Base-by-base conservation (phyloP, 2,888 invertebrate species). In the Alcis repandata region DNA sequence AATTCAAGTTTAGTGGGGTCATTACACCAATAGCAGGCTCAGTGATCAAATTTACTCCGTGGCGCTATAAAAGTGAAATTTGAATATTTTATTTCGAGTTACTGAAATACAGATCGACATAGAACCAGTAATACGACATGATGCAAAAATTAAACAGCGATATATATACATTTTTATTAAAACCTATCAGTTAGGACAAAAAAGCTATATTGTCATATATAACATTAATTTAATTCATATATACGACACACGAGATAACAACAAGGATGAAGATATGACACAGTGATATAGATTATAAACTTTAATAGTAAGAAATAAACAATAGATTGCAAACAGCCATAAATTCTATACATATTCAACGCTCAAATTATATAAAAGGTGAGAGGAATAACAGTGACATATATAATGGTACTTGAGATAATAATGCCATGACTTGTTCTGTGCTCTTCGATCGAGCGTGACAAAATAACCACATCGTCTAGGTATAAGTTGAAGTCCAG, bases 121-220 rank as follows among this genome's bases (percentile, higher is more conserved):
- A 74, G 73, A 79, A 78, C 77, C 75, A 78, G 76, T 79, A 80
- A 81, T 80, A 85, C 78, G 85, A 82, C 80, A 84, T 74, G 79
- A 76, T 74, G 78, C 76, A 76, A 73, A 79, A 81, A 80, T 72
- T 76, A 78, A 80, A 74, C 78, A 68, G 75, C 73, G 76, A 85
- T 85, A 85, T 84, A 85, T 84, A 86, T 86, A 85, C 82, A 86
- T 74, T 77, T 74, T 76, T 76, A 80, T 77, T 62, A 75, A 73
- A 76, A 72, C 75, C 69, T 69, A 70, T 63, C 62, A 73, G 74
- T 75, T 81, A 75, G 74, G 78, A 77, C 73, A 77, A 76, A 85
- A 80, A 81, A 90, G 88, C 88, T 87, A 91, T 91, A 92, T 92
- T 91, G 91, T 92, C 92, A 84, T 85, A 84, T 85, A 85, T 88